Conservation (phyloP, 2,888 invertebrate genomes). For the Chaetogeoica ovagalla region DNA sequence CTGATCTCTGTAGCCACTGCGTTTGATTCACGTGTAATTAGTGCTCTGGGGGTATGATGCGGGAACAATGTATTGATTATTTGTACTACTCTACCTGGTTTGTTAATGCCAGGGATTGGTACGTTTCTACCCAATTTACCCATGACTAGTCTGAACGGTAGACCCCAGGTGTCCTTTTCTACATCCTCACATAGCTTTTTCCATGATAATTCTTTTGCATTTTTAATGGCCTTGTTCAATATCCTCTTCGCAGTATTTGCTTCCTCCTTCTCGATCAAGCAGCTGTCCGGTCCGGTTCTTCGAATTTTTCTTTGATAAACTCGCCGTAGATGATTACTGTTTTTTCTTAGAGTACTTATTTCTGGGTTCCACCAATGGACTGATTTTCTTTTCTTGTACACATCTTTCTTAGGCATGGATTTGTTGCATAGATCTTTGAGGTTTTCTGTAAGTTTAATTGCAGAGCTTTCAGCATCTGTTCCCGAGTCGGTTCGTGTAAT, state of each 20-base stretch:
- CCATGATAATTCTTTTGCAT: too few relatives aligned
- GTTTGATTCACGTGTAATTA: too few relatives aligned
- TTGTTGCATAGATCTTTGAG: background rate
- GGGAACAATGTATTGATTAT: background rate
- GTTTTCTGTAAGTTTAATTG: background rate
- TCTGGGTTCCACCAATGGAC: slow-evolving; percentile 9
- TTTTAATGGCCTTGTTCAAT: too few relatives aligned
- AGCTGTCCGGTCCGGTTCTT: background rate
- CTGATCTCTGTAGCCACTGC: too few relatives aligned
- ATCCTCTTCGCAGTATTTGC: too few relatives aligned
- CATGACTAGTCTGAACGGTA: background rate
- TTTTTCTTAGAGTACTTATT: background rate
- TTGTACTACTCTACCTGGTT: background rate
- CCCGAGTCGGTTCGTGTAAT: background rate
- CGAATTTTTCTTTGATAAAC: background rate
- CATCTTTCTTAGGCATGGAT: too few relatives aligned
- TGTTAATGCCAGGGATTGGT: background rate
- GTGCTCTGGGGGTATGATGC: background rate
- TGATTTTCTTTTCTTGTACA: background rate
- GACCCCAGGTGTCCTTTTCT: background rate
- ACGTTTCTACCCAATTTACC: background rate
- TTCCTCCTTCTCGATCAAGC: background rate
- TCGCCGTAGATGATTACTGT: background rate
- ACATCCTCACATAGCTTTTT: too few relatives aligned
- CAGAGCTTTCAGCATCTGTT: background rate